These are phyloP conservation scores for Oncorhynchus nerka DNA, from an alignment of 2,113 vertebrate species.

Conservation along the genomic window DNA sequence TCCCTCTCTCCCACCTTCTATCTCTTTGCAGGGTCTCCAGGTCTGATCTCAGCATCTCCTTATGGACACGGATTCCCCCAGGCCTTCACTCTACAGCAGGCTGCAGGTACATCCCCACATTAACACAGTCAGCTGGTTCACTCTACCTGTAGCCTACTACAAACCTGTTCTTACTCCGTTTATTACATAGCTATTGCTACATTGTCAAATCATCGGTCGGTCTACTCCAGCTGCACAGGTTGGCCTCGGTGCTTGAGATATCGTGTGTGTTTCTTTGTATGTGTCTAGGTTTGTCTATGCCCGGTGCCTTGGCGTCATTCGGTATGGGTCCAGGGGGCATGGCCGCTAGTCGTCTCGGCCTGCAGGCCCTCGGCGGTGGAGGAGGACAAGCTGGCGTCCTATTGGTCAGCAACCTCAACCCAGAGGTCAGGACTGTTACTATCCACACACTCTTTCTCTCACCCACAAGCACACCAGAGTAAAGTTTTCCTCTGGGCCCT, in stretches of 20 bases:
- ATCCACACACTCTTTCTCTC: neutral
- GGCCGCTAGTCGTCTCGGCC: conserved; percentile 83
- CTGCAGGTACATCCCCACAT: conserved; percentile 70
- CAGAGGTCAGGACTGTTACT: conserved; percentile 84
- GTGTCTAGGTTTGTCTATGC: conserved; percentile 84
- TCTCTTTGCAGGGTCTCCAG: conserved; percentile 82
- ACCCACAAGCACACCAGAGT: neutral
- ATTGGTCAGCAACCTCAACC: conserved; percentile 95
- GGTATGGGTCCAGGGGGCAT: conserved; percentile 81
- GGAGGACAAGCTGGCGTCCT: conserved; percentile 86
- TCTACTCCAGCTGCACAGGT: too few species aligned
- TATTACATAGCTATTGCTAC: too few species aligned
- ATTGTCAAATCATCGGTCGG: too few species aligned
- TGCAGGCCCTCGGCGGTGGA: conserved; percentile 76
- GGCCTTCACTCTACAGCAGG: conserved; percentile 90
- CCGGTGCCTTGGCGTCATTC: conserved; percentile 85
- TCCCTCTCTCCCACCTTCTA: conserved; percentile 6
- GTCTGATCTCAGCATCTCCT: conserved; percentile 90
- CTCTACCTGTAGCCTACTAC: too few species aligned
- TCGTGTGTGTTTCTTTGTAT: neutral
- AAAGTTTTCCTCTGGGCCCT: neutral
- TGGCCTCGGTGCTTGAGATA: neutral
- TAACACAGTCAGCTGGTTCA: too few species aligned
- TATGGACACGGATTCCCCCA: conserved; percentile 93
- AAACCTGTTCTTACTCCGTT: too few species aligned